Evolutionary conservation across 2,888 invertebrate genomes (phyloP).

Genomic region (Drosophila buzzatii): DNA sequence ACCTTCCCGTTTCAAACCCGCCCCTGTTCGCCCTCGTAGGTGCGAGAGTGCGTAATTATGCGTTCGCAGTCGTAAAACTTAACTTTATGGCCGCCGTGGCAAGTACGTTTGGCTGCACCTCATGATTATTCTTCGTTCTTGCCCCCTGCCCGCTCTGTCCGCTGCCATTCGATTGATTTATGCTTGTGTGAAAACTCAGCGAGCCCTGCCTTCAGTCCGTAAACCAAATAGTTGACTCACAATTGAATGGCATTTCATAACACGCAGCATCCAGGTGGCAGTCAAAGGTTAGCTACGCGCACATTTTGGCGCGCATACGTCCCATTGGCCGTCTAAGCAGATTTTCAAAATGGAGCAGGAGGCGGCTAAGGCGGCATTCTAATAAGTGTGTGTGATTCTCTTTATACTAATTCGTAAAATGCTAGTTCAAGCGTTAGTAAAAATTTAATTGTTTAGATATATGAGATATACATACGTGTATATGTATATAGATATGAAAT

Average conservation of each 20-base stretch:
- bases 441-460: neutral
- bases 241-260: conserved; percentile 51
- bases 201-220: conserved; percentile 31
- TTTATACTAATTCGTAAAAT: neutral
- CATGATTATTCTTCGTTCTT: conserved; percentile 32
- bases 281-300: conserved; percentile 30
- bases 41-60: conserved; percentile 74
- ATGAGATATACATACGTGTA: neutral
- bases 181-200: conserved; percentile 66
- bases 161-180: conserved; percentile 69
- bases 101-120: conserved; percentile 32
- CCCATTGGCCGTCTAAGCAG: conserved; percentile 38
- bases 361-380: no score
- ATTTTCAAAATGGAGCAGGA: neutral
- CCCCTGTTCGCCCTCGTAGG: conserved; percentile 47
- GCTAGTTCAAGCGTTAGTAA: neutral
- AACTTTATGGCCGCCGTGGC: conserved; percentile 66
- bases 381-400: neutral
- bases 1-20: conserved; percentile 19
- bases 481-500: no score
- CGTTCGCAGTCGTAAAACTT: conserved; percentile 74
- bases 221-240: conserved; percentile 29
- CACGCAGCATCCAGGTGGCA: conserved; percentile 34
- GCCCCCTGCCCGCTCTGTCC: neutral
- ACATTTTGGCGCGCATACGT: conserved; percentile 65